A percentile compares a stretch with the other conserved stretches of the same genome.
Evolutionary conservation across 2,888 invertebrate genomes (phyloP).

Genomic region (Vesta saturnalis): DNA sequence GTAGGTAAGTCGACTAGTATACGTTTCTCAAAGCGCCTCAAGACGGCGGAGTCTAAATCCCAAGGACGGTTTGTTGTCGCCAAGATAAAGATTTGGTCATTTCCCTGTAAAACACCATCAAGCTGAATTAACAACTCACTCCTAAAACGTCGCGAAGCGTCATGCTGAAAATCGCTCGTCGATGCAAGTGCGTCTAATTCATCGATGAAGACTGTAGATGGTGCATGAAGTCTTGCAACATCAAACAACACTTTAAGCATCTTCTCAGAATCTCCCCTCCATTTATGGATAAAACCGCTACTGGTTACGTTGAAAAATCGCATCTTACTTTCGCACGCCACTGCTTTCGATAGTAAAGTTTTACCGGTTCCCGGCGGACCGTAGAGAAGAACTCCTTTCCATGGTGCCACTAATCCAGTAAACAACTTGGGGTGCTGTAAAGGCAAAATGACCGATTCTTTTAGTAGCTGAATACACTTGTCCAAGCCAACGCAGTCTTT

Average conservation of each 20-base stretch:
- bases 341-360: constrained; percentile 88
- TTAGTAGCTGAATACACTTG: constrained; percentile 77
- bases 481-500: constrained; percentile 82
- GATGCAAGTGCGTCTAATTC: constrained; percentile 90
- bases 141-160: constrained; percentile 87
- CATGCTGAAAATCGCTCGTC: constrained; percentile 77
- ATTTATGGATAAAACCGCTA: constrained; percentile 92
- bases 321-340: constrained; percentile 80
- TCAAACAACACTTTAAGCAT: constrained; percentile 89
- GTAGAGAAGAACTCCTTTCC: constrained; percentile 76
- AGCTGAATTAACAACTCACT: constrained; percentile 88
- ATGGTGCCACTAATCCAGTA: constrained; percentile 75
- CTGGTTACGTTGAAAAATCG: constrained; percentile 93
- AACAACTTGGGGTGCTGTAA: constrained; percentile 78
- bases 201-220: constrained; percentile 92
- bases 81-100: constrained; percentile 78
- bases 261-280: constrained; percentile 96
- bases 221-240: constrained; percentile 80
- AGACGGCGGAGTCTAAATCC: constrained; percentile 90
- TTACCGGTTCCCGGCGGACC: constrained; percentile 86
- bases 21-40: constrained; percentile 88
- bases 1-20: constrained; percentile 84
- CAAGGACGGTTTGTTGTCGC: constrained; percentile 94
- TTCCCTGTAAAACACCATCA: constrained; percentile 76
- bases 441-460: constrained; percentile 89